Conservation (phyloP, 2,797 vertebrate species). For the Enteromius treurensis region DNA sequence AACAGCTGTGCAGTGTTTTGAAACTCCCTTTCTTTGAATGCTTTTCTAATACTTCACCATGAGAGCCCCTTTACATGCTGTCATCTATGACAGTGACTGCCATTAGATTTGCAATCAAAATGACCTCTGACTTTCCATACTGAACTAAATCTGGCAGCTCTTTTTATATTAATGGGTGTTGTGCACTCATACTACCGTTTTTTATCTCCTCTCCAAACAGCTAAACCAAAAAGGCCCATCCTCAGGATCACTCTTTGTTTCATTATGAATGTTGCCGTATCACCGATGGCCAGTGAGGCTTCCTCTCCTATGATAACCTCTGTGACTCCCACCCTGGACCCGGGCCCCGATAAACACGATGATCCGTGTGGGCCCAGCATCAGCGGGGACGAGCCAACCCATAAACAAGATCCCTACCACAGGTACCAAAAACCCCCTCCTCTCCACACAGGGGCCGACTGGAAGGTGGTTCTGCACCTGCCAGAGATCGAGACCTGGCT, state of each 20-base stretch:
- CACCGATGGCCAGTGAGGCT: slow-evolving; percentile 81
- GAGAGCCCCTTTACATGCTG: slow-evolving; percentile 35
- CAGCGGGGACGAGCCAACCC: slow-evolving; percentile 25
- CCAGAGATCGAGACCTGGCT: slow-evolving; percentile 99
- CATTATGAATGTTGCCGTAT: slow-evolving; percentile 87
- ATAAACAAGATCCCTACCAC: slow-evolving; percentile 68
- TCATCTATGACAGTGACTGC: slow-evolving; percentile 40
- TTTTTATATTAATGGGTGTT: slow-evolving; percentile 45
- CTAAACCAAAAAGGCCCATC: slow-evolving; percentile 71
- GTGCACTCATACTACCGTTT: slow-evolving; percentile 13
- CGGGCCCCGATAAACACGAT: slow-evolving; percentile 51
- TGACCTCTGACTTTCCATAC: slow-evolving; percentile 47
- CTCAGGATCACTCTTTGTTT: slow-evolving; percentile 68
- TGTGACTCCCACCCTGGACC: slow-evolving; percentile 83
- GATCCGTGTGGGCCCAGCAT: slow-evolving; percentile 17
- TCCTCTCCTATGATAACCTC: slow-evolving; percentile 89
- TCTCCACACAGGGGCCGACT: slow-evolving; percentile 91
- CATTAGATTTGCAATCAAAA: slow-evolving; percentile 51
- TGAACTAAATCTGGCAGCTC: slow-evolving; percentile 35
- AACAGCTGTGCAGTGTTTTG: background rate
- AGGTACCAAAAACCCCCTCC: slow-evolving; percentile 92
- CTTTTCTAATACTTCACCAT: slow-evolving; percentile 24
- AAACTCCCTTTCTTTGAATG: slow-evolving; percentile 12
- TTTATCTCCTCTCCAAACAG: slow-evolving; percentile 66
- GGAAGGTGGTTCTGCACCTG: slow-evolving; percentile 96